Base-by-base conservation (phyloP, 1,140 invertebrate species). In the Apis florea region DNA sequence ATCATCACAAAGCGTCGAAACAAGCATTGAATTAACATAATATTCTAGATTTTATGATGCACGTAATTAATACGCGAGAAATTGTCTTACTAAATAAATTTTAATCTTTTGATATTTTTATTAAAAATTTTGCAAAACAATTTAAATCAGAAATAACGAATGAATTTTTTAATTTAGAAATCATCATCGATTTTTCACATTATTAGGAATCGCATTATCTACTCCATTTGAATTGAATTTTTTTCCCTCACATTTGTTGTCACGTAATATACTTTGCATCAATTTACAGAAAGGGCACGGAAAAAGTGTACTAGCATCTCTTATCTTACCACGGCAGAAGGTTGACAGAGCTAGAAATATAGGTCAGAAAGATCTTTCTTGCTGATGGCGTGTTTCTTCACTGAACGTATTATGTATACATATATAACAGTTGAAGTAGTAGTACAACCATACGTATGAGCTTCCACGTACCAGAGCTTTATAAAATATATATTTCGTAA, bases 301-400 rank as follows among this genome's bases (percentile, higher is more conserved):
- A 24, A 31, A 31, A 31, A 63, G 61, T 17, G 10, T 26, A 26
- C 26, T 31, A 40, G 31, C 6, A 40, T 63, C 61, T 26, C 61
- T 63, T 63, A 63, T 63, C 61, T 63, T 63, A 31, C 26, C 9
- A 31, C 26, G 17, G 61, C 61, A 63, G 26, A 26, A 15, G 61
- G 24, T 63, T 63, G 61, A 63, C 61, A 63, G 26, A 10, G 61
- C 61, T 31, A 31, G 61, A 63, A 63, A 63, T 63, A 31, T 63
- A 63, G 61, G 61, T 63, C 26, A 63, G 24, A 15, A 63, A 63
- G 26, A 63, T 63, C 61, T 63, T 63, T 63, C 61, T 63, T 63
- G 61, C 26, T 31, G 61, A 63, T 63, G 26, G 26, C 61, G 26
- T 31, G 26, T 63, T 31, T 63, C 61, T 63, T 63, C 61, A 63